A percentile compares a stretch with the other conserved stretches of the same genome.
phyloP scores from a whole-genome alignment of 2,797 vertebrate species.

The Trichosurus vulpecula region DNA sequence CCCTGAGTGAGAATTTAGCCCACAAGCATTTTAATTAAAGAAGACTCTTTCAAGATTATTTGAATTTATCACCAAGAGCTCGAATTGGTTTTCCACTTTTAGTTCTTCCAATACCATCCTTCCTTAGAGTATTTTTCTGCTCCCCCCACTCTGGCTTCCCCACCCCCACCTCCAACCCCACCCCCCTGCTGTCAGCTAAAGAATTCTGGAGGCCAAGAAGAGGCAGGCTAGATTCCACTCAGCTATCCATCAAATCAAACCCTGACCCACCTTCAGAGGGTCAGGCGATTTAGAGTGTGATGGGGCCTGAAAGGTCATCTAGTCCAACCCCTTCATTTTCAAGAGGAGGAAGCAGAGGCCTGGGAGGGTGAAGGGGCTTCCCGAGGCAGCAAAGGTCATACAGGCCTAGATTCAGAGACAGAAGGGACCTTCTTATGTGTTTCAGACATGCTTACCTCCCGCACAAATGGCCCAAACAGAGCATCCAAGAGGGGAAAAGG shows the following conservation, averaged over 20 bases:
- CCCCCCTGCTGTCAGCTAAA: not conserved
- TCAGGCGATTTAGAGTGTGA: not conserved
- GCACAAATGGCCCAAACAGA: not conserved
- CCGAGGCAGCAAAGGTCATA: not conserved
- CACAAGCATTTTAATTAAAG: not conserved
- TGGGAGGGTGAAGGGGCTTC: not conserved
- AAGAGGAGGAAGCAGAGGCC: not conserved
- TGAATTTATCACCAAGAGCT: not conserved
- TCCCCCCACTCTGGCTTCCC: not conserved
- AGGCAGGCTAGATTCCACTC: conserved; percentile 9
- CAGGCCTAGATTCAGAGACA: not conserved
- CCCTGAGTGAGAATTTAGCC: not conserved
- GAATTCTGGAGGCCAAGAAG: not conserved
- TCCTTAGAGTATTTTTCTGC: not conserved
- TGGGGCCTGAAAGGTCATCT: not conserved
- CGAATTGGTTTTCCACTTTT: not conserved
- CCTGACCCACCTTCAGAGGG: conserved; percentile 1
- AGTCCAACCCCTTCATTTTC: not conserved
- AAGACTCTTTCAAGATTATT: conserved; percentile 1
- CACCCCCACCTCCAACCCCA: not conserved
- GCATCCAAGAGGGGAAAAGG: not conserved
- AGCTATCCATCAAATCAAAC: conserved; percentile 3
- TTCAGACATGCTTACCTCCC: not conserved
- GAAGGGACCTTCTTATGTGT: not conserved
- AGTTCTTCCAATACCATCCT: not conserved